Conservation (phyloP, 1,140 invertebrate genomes). For the Pogonus chalceus region DNA sequence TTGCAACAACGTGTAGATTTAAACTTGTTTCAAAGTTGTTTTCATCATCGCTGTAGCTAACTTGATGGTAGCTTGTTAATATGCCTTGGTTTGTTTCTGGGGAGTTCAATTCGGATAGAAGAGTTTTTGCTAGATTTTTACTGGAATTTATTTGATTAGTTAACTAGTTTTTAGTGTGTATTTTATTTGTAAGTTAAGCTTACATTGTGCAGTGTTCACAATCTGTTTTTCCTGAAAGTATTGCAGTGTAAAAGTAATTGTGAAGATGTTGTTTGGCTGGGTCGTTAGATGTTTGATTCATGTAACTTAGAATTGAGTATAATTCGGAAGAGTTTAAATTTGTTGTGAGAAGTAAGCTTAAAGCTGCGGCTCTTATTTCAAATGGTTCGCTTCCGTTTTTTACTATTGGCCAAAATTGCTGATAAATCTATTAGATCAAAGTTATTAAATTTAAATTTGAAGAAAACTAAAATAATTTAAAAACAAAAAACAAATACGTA, state of each 20-base stretch:
- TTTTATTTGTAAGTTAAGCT: too few species aligned
- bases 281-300: background rate
- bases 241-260: background rate
- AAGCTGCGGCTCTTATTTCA: background rate
- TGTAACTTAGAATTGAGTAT: background rate
- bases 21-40: background rate
- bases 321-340: background rate
- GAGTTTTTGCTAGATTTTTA: too few species aligned
- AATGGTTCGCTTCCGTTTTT: background rate
- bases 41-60: background rate
- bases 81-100: background rate
- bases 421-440: too few species aligned
- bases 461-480: too few species aligned
- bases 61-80: background rate
- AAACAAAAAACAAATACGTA: too few species aligned
- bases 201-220: constrained; percentile 1
- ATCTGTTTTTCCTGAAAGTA: background rate
- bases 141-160: too few species aligned
- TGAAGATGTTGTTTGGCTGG: background rate
- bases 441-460: too few species aligned
- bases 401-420: background rate
- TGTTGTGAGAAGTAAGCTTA: background rate
- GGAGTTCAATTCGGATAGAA: background rate
- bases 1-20: background rate
- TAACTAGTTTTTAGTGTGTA: too few species aligned